A percentile compares a stretch with the other conserved stretches of the same genome.
Conservation (phyloP, 2,888 invertebrate species). For the Harmothoe impar region DNA sequence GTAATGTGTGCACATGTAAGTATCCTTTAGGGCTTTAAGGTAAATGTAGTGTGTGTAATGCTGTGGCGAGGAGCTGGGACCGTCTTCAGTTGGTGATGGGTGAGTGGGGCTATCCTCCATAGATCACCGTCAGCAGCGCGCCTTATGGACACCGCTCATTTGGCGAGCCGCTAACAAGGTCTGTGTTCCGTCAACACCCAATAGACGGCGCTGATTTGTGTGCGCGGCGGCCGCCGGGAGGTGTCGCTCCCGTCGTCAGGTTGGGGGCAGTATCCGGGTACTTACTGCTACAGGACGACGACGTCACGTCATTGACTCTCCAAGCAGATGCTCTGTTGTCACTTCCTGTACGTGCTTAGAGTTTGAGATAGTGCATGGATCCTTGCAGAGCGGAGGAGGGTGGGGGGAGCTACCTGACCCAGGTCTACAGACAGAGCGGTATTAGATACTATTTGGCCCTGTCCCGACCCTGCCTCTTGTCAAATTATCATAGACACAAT, state of each 20-base stretch:
- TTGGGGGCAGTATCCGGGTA: background rate
- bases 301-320: background rate
- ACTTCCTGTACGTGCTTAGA: background rate
- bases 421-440: too few relatives aligned
- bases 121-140: background rate
- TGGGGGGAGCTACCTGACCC: too few relatives aligned
- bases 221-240: background rate
- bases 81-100: background rate
- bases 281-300: background rate
- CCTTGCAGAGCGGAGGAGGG: background rate
- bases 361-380: background rate
- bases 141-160: background rate
- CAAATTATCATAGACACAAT: too few relatives aligned
- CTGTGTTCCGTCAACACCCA: slow-evolving; percentile 30
- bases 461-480: too few relatives aligned
- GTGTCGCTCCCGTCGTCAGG: background rate
- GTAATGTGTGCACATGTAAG: too few relatives aligned
- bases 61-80: too few relatives aligned
- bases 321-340: slow-evolving; percentile 13
- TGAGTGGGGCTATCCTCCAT: background rate
- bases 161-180: background rate
- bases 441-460: too few relatives aligned
- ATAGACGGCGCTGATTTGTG: slow-evolving; percentile 6
- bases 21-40: too few relatives aligned
- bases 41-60: too few relatives aligned